Evolutionary conservation across 1,140 invertebrate genomes (phyloP), one percentile per base, ranked within the genome.

Genomic region (Zophobas morio): DNA sequence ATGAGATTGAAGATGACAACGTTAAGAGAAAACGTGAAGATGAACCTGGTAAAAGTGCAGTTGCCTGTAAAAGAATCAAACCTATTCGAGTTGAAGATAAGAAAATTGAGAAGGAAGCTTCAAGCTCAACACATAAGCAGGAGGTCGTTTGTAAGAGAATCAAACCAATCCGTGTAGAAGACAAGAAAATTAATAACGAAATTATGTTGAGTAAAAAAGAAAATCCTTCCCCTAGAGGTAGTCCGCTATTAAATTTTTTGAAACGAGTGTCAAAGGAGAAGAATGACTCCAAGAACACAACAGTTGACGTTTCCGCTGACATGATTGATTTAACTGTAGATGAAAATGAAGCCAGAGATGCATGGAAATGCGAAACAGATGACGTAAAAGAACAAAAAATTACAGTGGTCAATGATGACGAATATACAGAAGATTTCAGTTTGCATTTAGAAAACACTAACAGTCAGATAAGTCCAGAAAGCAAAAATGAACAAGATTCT

Each of bases 351-450:
- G 87, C 33, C 82, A 86, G 32, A 84, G 85, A 79, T 84, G 84
- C 20, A 81, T 84, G 79, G 82, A 78, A 0, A 57, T 75, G 74
- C 60, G 66, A 78, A n/a, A 33, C 54, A 63, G 42, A 40, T 46
- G 47, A 79, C 85, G 83, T 63, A 75, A 6, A 74, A 79, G 78
- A 51, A 74, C 77, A 20, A 74, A 76, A 2, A 57, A 78, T 20
- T 20, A 20, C 20, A 20, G 1, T 82, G 85, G 56, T 72, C 85
- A 0, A 87, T 89, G 53, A 88, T 87, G 77, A 89, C 88, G 86
- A 88, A 40, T 79, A 78, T 56, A 90, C 88, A 6, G 91, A 92
- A 84, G 92, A 94, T 79, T 92, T 94, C 37, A 89, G 91, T 81
- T 85, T 93, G 60, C 88, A 93, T 70, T 91, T 91, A 63, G 91